A percentile compares a stretch with the other conserved stretches of the same genome.
phyloP scores from a whole-genome alignment of 37 sponge, comb jelly and placozoan genomes.

The Oscarella lobularis region DNA sequence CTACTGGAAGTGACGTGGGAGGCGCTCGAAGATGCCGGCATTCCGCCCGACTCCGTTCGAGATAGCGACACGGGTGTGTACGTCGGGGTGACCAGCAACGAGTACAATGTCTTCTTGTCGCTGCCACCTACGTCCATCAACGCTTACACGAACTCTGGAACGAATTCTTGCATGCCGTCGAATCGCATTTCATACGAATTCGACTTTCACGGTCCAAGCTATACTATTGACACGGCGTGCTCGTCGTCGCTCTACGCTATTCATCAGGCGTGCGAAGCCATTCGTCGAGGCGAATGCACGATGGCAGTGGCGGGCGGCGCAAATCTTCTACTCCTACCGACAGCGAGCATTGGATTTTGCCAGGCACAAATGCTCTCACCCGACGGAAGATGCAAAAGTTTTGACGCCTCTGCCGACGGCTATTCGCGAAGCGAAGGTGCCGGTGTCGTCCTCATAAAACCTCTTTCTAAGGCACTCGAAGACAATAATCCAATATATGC shows the following conservation, averaged over 20 bases:
- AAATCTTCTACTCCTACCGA: slow-evolving; percentile 18
- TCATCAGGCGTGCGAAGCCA: slow-evolving; percentile 8
- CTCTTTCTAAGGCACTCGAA: not conserved
- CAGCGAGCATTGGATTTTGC: slow-evolving; percentile 8
- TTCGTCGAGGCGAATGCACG: slow-evolving; percentile 16
- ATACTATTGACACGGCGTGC: slow-evolving; percentile 19
- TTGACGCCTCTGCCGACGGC: slow-evolving; percentile 12
- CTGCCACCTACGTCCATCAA: too few species aligned
- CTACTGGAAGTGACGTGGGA: slow-evolving; percentile 43
- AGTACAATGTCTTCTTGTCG: too few species aligned
- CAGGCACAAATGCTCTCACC: slow-evolving; percentile 15
- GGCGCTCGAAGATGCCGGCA: slow-evolving; percentile 34
- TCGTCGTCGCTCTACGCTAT: slow-evolving; percentile 25
- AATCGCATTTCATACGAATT: slow-evolving; percentile 22
- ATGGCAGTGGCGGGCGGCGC: slow-evolving; percentile 20
- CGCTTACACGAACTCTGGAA: slow-evolving; percentile 20
- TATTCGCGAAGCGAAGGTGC: not conserved
- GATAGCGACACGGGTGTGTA: slow-evolving; percentile 26
- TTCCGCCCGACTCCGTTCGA: slow-evolving; percentile 12
- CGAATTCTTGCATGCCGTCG: slow-evolving; percentile 15
- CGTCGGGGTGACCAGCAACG: slow-evolving; percentile 16
- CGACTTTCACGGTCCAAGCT: slow-evolving; percentile 29
- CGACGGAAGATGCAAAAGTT: slow-evolving; percentile 17
- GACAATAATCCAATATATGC: not conserved
- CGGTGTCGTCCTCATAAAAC: not conserved